Conservation (phyloP, 2,797 vertebrate species). For the Spinus olivaceus region DNA sequence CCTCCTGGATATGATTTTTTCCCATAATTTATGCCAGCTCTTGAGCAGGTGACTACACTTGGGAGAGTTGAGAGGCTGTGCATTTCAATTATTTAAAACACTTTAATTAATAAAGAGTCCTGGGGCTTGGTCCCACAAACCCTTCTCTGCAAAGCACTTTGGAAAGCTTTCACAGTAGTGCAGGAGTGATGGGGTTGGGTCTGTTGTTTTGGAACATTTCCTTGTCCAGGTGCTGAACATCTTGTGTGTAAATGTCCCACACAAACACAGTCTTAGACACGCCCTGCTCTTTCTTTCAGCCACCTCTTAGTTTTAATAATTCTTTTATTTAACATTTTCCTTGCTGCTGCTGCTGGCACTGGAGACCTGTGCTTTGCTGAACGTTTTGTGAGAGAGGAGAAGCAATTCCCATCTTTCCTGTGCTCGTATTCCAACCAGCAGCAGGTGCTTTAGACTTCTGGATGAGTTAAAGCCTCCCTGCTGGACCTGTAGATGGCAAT, state of each 20-base stretch:
- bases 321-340: background rate
- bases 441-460: background rate
- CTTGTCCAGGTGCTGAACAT: background rate
- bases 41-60: background rate
- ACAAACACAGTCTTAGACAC: background rate
- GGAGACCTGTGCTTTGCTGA: background rate
- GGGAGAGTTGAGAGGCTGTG: background rate
- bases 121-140: background rate
- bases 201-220: background rate
- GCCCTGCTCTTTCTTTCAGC: rapidly evolving
- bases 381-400: background rate
- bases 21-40: background rate
- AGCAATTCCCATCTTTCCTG: background rate
- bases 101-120: conserved; percentile 12
- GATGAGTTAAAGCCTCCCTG: background rate
- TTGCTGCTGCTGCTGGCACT: background rate
- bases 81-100: background rate
- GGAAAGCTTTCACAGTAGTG: background rate
- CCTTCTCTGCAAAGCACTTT: background rate
- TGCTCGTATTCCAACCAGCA: background rate
- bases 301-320: background rate
- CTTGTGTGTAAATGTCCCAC: background rate
- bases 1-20: background rate
- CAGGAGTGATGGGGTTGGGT: background rate
- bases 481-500: background rate